Percentiles rank a stretch among this genome's conserved stretches.
Conservation (phyloP, 1,140 invertebrate species). For the Zaprionus camerounensis region DNA sequence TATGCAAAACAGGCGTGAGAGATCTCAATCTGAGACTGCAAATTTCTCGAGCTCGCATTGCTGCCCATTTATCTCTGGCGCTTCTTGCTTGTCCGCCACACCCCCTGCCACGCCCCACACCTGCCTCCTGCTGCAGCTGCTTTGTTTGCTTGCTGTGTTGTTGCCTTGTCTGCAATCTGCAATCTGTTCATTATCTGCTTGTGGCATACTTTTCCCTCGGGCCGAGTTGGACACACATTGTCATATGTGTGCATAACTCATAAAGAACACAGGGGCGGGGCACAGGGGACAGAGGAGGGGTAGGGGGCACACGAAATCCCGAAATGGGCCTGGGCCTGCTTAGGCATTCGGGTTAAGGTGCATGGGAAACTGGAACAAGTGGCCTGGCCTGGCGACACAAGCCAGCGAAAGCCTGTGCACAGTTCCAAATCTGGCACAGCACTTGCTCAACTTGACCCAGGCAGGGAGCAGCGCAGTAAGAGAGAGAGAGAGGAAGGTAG, state of each 20-base stretch:
- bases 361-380: constrained; percentile 82
- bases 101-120: neutral
- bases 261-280: constrained; percentile 50
- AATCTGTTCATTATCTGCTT: constrained; percentile 70
- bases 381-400: constrained; percentile 38
- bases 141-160: constrained; percentile 3
- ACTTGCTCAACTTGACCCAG: constrained; percentile 77
- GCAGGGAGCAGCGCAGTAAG: neutral
- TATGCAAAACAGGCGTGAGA: constrained; percentile 56
- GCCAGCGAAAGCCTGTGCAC: constrained; percentile 75
- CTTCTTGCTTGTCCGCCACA: constrained; percentile 25
- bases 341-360: constrained; percentile 71
- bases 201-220: constrained; percentile 67
- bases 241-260: constrained; percentile 76
- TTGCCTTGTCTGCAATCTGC: constrained; percentile 33
- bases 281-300: constrained; percentile 55
- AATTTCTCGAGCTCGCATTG: constrained; percentile 32
- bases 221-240: constrained; percentile 36
- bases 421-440: constrained; percentile 76
- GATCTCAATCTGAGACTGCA: constrained; percentile 55
- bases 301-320: constrained; percentile 47
- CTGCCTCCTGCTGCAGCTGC: neutral
- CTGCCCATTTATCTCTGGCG: constrained; percentile 40
- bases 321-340: constrained; percentile 67
- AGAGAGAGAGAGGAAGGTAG: constrained; percentile 28